These are phyloP conservation scores for Halictus quadricinctus DNA, from an alignment of 2,888 invertebrate species.

Conservation along the genomic window DNA sequence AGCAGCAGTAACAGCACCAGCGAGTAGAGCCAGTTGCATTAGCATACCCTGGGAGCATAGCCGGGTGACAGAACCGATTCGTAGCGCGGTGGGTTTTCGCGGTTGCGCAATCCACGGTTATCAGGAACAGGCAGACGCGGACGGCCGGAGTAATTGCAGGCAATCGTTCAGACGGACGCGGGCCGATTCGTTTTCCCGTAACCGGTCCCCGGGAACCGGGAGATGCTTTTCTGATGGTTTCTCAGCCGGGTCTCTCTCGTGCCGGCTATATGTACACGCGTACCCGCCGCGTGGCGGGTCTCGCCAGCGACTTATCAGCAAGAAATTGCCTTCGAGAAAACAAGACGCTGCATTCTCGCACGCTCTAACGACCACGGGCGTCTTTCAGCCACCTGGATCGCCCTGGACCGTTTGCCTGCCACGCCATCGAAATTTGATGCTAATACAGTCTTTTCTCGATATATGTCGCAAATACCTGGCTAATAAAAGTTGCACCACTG, in stretches of 20 bases:
- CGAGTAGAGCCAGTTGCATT: constrained; percentile 10
- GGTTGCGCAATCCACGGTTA: constrained; percentile 40
- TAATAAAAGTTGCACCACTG: no score
- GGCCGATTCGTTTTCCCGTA: constrained; percentile 38
- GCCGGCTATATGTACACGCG: not conserved
- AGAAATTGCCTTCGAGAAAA: constrained; percentile 70
- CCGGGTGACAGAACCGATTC: constrained; percentile 1
- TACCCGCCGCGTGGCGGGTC: constrained; percentile 23
- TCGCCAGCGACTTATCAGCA: constrained; percentile 65
- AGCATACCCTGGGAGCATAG: constrained; percentile 32
- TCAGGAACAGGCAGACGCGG: constrained; percentile 34
- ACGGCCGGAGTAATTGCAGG: constrained; percentile 47
- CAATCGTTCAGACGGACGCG: constrained; percentile 46
- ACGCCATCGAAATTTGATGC: not conserved
- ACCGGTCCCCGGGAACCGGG: constrained; percentile 23
- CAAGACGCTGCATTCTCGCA: constrained; percentile 75
- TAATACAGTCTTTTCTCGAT: no score
- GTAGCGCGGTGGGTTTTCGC: constrained; percentile 9
- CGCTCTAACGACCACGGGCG: constrained; percentile 72
- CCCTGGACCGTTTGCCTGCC: constrained; percentile 27
- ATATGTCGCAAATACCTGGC: no score
- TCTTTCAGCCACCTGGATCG: constrained; percentile 51
- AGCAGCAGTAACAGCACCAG: not conserved
- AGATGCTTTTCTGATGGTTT: constrained; percentile 30
- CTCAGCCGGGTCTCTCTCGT: constrained; percentile 13